Conservation (phyloP, 2,113 vertebrate genomes). For the Antechinus flavipes region DNA sequence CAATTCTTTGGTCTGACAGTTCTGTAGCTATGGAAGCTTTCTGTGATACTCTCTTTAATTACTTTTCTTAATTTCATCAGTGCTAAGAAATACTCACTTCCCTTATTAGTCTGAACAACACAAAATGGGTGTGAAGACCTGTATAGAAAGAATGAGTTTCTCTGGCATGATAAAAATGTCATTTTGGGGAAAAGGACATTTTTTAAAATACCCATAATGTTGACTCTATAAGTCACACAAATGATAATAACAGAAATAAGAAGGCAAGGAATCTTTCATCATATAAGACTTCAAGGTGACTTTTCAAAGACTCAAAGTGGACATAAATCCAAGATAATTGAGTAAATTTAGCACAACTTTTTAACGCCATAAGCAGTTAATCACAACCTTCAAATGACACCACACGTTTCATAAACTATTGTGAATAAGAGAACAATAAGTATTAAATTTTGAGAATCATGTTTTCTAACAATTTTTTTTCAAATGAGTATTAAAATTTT, state of each 20-base stretch:
- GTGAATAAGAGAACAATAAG: neutral
- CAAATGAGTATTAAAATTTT: neutral
- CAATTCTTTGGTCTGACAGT: neutral
- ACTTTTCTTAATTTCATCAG: neutral
- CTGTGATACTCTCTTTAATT: neutral
- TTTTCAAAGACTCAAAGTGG: too few species aligned
- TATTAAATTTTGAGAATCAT: too few species aligned
- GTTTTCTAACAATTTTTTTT: neutral
- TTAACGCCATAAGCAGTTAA: neutral
- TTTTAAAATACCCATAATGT: neutral
- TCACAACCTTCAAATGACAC: neutral
- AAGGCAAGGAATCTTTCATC: neutral
- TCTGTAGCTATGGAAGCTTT: neutral
- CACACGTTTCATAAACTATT: neutral
- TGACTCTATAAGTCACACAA: neutral
- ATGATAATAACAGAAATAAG: neutral
- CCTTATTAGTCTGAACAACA: conserved; percentile 11
- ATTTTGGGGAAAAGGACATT: neutral
- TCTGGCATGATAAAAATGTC: neutral
- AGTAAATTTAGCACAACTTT: neutral
- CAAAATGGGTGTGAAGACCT: neutral
- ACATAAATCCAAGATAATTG: neutral
- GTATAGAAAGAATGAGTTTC: neutral
- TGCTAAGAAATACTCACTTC: neutral
- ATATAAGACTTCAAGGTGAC: neutral